Base-by-base conservation (phyloP, 2,888 invertebrate genomes). In the Spisula subtruncata region DNA sequence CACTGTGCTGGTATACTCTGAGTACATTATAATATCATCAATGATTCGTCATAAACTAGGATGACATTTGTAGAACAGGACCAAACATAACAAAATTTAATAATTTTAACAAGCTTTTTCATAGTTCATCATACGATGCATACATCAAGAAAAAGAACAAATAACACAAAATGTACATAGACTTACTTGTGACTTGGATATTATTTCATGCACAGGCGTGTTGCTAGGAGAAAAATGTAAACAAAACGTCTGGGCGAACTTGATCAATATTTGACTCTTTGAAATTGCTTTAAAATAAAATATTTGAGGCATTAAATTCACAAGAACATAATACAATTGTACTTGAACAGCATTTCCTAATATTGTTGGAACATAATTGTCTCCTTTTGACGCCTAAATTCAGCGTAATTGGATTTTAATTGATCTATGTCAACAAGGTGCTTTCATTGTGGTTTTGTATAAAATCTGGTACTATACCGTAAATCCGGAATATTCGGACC, bases 171-270 rank as follows among this genome's bases (percentile, higher is more conserved):
- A 25, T 25, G 0, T 20, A 25, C 20, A 66, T 66, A 25, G 10
- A 66, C 60, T 66, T 66, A 66, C 60, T 66, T 66, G 60, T 66
- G 60, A 66, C 25, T 25, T n/a, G n/a, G 18, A 25, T 25, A n/a
- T 66, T 66, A 66, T 12, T 66, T 60, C 25, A 66, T 66, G 60
- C 25, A 66, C 60, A 66, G 60, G 60, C 25, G 60, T 66, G 60
- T 66, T 66, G 60, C 60, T 66, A 66, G 60, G 60, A 12, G 60
- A 66, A 66, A 66, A 66, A 51, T 66, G 60, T 66, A 66, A 66
- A 66, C 25, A 66, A 66, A 66, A 25, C 60, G 60, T 66, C 60
- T 66, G 1, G n/a, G 25, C n/a, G 60, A 66, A 10, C n/a, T 25
- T n/a, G 60, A 66, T 25, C 12, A 12, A 66, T 66, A n/a, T 5